Evolutionary conservation across 64 coral and sea anemone species (phyloP).

Genomic region (Montipora efflorescens): DNA sequence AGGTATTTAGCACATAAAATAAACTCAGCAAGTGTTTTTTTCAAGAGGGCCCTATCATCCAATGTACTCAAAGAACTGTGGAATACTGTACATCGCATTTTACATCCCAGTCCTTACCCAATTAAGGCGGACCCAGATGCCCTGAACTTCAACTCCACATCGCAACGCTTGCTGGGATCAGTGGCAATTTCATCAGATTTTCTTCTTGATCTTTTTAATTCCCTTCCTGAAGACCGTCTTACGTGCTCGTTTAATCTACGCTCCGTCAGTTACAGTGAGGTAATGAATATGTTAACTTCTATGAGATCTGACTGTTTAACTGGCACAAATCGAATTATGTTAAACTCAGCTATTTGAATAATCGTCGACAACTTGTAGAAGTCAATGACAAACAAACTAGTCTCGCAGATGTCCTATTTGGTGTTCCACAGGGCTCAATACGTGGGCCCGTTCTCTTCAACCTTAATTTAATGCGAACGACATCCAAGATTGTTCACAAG

Average conservation of each 20-base stretch:
- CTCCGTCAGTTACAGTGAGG: slow-evolving; percentile 30
- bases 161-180: slow-evolving; percentile 14
- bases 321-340: background rate
- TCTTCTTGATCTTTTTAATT: slow-evolving; percentile 39
- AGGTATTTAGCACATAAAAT: slow-evolving; percentile 11
- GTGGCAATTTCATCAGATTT: slow-evolving; percentile 14
- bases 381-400: slow-evolving; percentile 32
- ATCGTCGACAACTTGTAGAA: slow-evolving; percentile 36
- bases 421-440: slow-evolving; percentile 47
- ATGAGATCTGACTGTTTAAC: slow-evolving; percentile 29
- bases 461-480: slow-evolving; percentile 8
- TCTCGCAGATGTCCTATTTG: slow-evolving; percentile 10
- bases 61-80: slow-evolving; percentile 15
- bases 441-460: slow-evolving; percentile 51
- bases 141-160: slow-evolving; percentile 36
- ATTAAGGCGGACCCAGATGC: slow-evolving; percentile 39
- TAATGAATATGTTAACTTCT: slow-evolving; percentile 21
- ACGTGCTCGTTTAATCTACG: background rate
- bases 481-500: background rate
- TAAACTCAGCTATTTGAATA: slow-evolving; percentile 22
- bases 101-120: slow-evolving; percentile 16
- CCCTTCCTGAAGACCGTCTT: slow-evolving; percentile 7
- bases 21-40: slow-evolving; percentile 13
- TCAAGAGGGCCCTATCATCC: slow-evolving; percentile 37
- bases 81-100: slow-evolving; percentile 25